Conservation (phyloP, 2,113 vertebrate species). For the Ceyx cyanopectus region DNA sequence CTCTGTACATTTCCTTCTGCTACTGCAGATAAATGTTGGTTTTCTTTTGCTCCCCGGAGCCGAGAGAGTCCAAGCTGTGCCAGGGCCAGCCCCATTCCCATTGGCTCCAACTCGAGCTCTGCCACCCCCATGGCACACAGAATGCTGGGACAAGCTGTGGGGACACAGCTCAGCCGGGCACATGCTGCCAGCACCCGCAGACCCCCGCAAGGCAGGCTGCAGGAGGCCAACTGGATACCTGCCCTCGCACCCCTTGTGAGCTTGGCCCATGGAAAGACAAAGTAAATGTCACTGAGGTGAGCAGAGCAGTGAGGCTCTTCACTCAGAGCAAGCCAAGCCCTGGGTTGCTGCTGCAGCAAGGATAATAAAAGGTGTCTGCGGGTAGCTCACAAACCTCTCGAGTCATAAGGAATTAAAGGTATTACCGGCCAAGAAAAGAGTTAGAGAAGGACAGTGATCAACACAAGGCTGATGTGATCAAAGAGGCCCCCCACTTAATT, state of each 20-base stretch:
- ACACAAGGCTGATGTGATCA: slow-evolving; percentile 15
- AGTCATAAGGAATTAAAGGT: not conserved
- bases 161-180: not conserved
- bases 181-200: fast-evolving
- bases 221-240: not conserved
- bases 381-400: not conserved
- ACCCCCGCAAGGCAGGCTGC: not conserved
- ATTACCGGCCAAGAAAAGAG: not conserved
- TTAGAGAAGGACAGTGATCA: not conserved
- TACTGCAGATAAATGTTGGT: not conserved
- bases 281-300: not conserved
- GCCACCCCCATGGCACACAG: not conserved
- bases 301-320: not conserved
- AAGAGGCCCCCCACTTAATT: not conserved
- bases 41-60: not conserved
- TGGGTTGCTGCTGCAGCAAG: fast-evolving
- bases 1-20: not conserved
- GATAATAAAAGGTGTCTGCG: not conserved
- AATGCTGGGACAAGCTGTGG: fast-evolving
- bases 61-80: not conserved
- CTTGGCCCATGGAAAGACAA: not conserved
- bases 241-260: not conserved
- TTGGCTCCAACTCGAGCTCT: not conserved
- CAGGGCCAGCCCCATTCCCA: not conserved
- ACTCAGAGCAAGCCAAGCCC: not conserved